Conservation (phyloP, 1,140 invertebrate species). For the Liolophura sinensis region DNA sequence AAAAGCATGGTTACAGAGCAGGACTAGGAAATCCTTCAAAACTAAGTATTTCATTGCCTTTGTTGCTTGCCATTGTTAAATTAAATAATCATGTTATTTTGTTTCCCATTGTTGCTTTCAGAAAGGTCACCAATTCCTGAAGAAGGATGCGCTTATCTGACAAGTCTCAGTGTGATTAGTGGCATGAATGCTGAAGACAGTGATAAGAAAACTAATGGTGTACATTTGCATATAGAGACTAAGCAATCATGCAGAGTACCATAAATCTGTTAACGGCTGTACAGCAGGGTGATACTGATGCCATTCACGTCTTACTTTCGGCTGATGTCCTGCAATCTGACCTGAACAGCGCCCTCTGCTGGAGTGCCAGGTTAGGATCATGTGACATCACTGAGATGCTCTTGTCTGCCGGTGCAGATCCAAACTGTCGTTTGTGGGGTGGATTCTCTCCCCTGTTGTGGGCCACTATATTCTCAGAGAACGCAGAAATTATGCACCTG, state of each 20-base stretch:
- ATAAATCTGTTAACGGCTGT: constrained; percentile 18
- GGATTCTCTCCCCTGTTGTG: constrained; percentile 33
- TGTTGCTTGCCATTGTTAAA: too few species aligned
- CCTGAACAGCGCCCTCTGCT: constrained; percentile 31
- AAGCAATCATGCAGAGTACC: constrained; percentile 1
- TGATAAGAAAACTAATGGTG: not conserved
- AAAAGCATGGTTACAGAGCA: too few species aligned
- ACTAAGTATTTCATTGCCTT: too few species aligned
- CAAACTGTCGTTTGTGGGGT: constrained; percentile 28
- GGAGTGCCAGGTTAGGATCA: constrained; percentile 31
- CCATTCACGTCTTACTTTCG: constrained; percentile 11
- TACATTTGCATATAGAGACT: not conserved
- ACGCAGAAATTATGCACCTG: constrained; percentile 16
- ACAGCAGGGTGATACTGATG: constrained; percentile 14
- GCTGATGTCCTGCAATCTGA: constrained; percentile 15
- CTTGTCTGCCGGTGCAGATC: constrained; percentile 20
- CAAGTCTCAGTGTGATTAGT: not conserved
- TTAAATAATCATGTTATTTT: constrained; percentile 1
- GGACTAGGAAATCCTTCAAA: too few species aligned
- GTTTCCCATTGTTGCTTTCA: constrained; percentile 21
- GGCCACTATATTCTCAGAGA: constrained; percentile 28
- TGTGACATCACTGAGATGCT: constrained; percentile 16
- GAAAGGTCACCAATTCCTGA: constrained; percentile 25
- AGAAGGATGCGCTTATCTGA: constrained; percentile 20
- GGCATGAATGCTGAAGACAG: not conserved